Percentiles rank a stretch among this genome's conserved stretches.
Evolutionary conservation across 2,113 vertebrate genomes (phyloP).

Genomic region (Brienomyrus brachyistius): DNA sequence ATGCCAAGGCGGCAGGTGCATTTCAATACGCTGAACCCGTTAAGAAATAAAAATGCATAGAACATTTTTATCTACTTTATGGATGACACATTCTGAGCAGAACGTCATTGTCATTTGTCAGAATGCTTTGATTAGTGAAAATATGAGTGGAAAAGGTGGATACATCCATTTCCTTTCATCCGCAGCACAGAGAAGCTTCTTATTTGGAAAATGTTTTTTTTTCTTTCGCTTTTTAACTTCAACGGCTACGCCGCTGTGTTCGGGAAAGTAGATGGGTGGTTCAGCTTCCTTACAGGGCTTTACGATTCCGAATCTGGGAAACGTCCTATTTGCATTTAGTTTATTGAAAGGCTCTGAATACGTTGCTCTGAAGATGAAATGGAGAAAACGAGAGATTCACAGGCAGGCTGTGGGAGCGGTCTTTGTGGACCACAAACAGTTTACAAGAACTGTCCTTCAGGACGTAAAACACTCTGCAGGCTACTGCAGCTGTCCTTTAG

Average conservation of each 20-base stretch:
- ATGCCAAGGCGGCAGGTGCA: background rate
- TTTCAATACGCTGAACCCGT: background rate
- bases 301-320: background rate
- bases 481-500: background rate
- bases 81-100: background rate
- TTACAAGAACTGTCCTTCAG: background rate
- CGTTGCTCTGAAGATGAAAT: background rate
- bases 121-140: background rate
- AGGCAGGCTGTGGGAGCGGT: background rate
- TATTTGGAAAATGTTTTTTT: background rate
- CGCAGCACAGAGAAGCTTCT: background rate
- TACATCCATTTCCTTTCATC: background rate
- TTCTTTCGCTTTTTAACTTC: background rate
- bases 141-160: constrained; percentile 1
- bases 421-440: background rate
- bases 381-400: background rate
- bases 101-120: background rate
- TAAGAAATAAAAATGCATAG: background rate
- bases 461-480: background rate
- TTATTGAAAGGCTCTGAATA: background rate
- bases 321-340: background rate
- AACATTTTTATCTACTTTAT: background rate
- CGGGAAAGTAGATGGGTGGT: background rate
- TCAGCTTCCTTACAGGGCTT: background rate
- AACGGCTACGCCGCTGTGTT: background rate